Conservation (phyloP, 2,113 vertebrate genomes). For the Mirza zaza region DNA sequence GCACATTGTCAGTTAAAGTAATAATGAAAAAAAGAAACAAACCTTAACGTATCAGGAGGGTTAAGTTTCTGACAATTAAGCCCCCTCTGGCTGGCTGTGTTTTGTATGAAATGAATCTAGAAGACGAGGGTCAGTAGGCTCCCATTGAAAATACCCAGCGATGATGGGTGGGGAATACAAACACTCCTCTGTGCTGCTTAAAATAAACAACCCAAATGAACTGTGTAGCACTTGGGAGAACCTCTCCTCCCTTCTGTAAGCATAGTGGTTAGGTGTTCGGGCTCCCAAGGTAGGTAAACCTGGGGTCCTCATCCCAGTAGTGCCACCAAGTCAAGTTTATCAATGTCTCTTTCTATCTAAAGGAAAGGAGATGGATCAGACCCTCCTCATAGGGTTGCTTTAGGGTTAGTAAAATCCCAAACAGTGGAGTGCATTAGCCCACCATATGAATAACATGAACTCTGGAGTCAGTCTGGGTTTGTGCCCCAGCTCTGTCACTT, state of each 20-base stretch:
- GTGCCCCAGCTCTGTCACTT: neutral
- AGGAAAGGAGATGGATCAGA: neutral
- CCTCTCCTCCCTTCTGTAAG: neutral
- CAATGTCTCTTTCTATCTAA: neutral
- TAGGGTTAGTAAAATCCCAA: neutral
- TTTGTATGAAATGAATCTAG: neutral
- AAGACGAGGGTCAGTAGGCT: neutral
- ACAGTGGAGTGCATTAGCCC: neutral
- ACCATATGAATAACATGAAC: neutral
- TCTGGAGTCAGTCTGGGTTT: neutral
- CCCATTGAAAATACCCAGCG: neutral
- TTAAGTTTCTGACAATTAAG: conserved; percentile 18
- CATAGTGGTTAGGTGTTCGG: neutral
- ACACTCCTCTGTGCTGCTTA: neutral
- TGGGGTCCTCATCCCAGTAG: neutral
- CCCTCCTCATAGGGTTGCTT: neutral
- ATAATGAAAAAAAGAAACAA: conserved; percentile 24
- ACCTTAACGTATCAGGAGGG: conserved; percentile 34
- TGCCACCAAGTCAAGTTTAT: neutral
- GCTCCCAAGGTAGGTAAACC: neutral
- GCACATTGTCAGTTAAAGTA: conserved; percentile 14
- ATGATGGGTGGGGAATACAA: neutral
- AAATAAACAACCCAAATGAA: neutral
- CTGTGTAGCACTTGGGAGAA: neutral
- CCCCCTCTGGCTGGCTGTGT: neutral